Conservation (phyloP, 1,140 invertebrate species). For the Scylla paramamosain region DNA sequence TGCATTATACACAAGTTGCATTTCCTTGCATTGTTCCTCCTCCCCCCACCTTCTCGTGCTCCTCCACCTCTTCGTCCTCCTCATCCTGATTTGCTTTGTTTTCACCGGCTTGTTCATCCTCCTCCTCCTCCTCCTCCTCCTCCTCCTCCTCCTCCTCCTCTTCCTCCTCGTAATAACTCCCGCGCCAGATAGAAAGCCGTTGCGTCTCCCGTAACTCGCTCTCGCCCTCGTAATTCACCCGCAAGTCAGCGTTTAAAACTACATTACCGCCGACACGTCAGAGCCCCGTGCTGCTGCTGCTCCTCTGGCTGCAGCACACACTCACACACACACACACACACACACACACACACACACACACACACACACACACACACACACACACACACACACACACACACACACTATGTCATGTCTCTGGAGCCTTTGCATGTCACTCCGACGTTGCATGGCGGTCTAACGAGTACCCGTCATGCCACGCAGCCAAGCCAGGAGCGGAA, state of each 20-base stretch:
- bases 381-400: too few relatives aligned
- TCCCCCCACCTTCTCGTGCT: background rate
- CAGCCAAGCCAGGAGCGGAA: too few relatives aligned
- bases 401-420: too few relatives aligned
- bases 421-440: too few relatives aligned
- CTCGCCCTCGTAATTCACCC: background rate
- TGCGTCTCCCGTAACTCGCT: background rate
- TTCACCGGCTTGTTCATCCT: too few relatives aligned
- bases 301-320: background rate
- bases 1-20: background rate
- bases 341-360: slow-evolving; percentile 29
- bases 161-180: too few relatives aligned
- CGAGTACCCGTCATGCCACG: too few relatives aligned
- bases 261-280: background rate
- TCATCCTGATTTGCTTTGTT: too few relatives aligned
- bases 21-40: background rate
- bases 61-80: too few relatives aligned
- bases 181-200: background rate
- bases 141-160: too few relatives aligned
- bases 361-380: too few relatives aligned
- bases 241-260: background rate
- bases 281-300: background rate
- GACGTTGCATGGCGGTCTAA: too few relatives aligned
- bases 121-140: background rate
- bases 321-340: slow-evolving; percentile 33